Evolutionary conservation across 2,888 invertebrate genomes (phyloP).

Genomic region (Augochlorella aurata): DNA sequence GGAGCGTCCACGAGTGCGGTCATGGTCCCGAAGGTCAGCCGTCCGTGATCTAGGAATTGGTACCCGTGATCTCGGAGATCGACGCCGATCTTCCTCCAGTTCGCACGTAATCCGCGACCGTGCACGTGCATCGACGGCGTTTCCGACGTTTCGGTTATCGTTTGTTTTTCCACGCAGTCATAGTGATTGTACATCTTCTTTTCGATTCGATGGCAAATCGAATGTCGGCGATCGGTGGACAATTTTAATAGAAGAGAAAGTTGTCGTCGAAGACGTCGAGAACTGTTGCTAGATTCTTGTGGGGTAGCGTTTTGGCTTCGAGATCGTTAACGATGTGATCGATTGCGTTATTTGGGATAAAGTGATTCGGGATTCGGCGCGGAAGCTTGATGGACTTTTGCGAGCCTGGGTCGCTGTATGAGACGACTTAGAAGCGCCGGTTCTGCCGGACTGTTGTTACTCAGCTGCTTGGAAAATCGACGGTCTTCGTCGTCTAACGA

Average conservation of each 20-base stretch:
- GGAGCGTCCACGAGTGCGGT: constrained; percentile 53
- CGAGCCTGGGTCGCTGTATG: constrained; percentile 10
- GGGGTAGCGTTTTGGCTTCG: not conserved
- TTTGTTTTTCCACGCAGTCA: no score
- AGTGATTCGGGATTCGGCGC: constrained; percentile 9
- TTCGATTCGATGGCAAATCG: no score
- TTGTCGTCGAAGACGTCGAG: not conserved
- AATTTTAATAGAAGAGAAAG: not conserved
- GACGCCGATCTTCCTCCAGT: constrained; percentile 15
- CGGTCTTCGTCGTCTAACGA: constrained; percentile 51
- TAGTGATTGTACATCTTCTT: no score
- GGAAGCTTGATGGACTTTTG: constrained; percentile 15
- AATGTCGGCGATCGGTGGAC: no score
- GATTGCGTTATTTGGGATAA: constrained; percentile 1
- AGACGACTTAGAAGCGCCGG: constrained; percentile 8
- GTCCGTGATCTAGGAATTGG: constrained; percentile 26
- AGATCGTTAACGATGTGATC: constrained; percentile 32
- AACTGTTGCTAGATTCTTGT: not conserved
- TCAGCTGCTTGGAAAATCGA: constrained; percentile 18
- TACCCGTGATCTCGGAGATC: constrained; percentile 18
- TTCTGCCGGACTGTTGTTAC: constrained; percentile 24
- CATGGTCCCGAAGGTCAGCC: constrained; percentile 33
- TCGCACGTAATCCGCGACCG: constrained; percentile 41
- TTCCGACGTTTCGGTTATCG: constrained; percentile 13
- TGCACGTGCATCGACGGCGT: constrained; percentile 45